Conservation (phyloP, 2,797 vertebrate genomes). For the Danio tinwini region DNA sequence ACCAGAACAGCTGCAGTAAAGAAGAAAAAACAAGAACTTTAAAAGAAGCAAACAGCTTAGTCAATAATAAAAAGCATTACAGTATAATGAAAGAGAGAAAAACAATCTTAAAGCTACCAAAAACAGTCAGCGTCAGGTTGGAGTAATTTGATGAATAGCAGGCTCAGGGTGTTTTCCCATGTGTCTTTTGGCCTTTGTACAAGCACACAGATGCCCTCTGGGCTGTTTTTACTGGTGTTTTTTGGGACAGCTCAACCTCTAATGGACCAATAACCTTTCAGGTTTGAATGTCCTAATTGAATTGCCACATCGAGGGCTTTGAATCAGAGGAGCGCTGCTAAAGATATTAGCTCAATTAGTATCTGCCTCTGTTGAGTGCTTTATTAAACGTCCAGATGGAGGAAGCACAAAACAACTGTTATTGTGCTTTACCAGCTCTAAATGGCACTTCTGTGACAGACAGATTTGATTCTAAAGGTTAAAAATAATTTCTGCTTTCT, state of each 20-base stretch:
- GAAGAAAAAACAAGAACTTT: background rate
- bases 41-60: background rate
- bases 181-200: conserved; percentile 20
- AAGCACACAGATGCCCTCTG: conserved; percentile 42
- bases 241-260: conserved; percentile 29
- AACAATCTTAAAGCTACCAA: background rate
- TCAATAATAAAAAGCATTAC: background rate
- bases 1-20: conserved; percentile 85
- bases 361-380: conserved; percentile 40
- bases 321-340: conserved; percentile 35
- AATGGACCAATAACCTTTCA: conserved; percentile 61
- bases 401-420: conserved; percentile 11
- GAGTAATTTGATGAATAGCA: background rate
- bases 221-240: conserved; percentile 41
- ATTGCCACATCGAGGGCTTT: conserved; percentile 48
- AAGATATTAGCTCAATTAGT: conserved; percentile 57
- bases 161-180: background rate
- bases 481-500: background rate
- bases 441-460: conserved; percentile 17
- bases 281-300: conserved; percentile 51
- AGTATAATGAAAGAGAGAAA: background rate
- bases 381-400: conserved; percentile 29
- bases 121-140: background rate
- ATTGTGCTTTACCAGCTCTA: conserved; percentile 10
- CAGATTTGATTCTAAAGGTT: background rate